A percentile compares a stretch with the other conserved stretches of the same genome.
phyloP scores from a whole-genome alignment of 2,888 invertebrate genomes.

The Tenthredo notha region DNA sequence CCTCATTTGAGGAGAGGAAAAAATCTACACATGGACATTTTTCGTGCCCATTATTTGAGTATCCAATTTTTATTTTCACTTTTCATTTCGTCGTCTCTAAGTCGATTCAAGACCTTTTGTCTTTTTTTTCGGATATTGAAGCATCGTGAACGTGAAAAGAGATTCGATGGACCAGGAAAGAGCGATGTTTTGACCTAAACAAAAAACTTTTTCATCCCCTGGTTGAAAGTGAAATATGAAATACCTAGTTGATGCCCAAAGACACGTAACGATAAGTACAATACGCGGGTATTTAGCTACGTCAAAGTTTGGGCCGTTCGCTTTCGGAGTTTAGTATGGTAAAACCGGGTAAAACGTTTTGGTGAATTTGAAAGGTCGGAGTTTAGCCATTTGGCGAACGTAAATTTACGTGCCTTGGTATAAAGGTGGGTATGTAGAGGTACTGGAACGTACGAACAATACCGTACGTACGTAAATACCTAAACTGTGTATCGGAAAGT shows the following conservation, averaged over 20 bases:
- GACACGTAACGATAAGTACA: neutral
- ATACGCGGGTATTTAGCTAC: neutral
- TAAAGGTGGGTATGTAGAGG: neutral
- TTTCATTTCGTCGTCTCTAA: no score
- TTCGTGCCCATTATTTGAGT: no score
- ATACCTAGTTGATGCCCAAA: neutral
- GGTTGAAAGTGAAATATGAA: no score
- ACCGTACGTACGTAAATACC: slow-evolving; percentile 4
- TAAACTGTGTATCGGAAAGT: slow-evolving; percentile 25
- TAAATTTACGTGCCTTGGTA: slow-evolving; percentile 2
- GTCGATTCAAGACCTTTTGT: no score
- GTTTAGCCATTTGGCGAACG: neutral
- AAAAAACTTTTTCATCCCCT: no score
- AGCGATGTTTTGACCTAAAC: no score
- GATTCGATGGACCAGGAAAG: no score
- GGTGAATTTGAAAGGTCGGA: slow-evolving; percentile 1
- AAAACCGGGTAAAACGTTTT: neutral
- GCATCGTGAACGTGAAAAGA: no score
- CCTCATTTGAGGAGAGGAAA: no score
- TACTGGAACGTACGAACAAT: neutral
- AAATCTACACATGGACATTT: no score
- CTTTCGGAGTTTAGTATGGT: neutral
- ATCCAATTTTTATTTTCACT: no score
- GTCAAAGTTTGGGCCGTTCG: neutral
- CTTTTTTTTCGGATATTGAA: no score